These are phyloP conservation scores for Rhegmatorhina hoffmannsi DNA, from an alignment of 2,113 vertebrate species.

Conservation along the genomic window DNA sequence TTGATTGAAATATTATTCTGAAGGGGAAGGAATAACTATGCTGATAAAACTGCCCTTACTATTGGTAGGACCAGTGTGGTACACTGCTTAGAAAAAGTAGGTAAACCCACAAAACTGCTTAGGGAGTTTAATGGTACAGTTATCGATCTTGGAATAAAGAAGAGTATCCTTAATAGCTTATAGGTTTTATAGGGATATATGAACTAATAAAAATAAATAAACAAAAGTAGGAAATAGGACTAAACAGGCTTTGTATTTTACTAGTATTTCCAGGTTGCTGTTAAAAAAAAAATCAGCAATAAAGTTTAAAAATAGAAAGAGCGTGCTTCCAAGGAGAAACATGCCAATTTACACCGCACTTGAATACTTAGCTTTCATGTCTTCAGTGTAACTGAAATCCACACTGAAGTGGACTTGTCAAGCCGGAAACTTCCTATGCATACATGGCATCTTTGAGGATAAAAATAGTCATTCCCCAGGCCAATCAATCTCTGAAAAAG, in stretches of 20 bases:
- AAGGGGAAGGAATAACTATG: neutral
- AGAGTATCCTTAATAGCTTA: neutral
- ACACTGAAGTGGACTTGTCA: neutral
- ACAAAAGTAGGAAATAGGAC: neutral
- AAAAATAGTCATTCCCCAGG: neutral
- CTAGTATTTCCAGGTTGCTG: neutral
- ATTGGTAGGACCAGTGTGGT: neutral
- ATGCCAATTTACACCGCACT: neutral
- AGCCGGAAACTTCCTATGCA: neutral
- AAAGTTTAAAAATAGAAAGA: neutral
- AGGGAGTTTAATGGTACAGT: neutral
- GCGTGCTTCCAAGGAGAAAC: neutral
- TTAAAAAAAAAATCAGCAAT: neutral
- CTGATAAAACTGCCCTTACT: neutral
- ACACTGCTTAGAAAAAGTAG: neutral
- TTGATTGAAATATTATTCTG: neutral
- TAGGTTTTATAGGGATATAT: neutral
- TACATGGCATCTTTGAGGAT: neutral
- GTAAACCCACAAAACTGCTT: neutral
- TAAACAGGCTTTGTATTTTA: neutral
- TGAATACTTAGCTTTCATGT: neutral
- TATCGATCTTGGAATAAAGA: neutral
- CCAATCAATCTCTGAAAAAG: neutral
- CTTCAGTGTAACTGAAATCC: neutral
- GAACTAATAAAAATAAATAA: neutral